A percentile compares a stretch with the other conserved stretches of the same genome.
phyloP scores from a whole-genome alignment of 2,113 vertebrate species.

The Oncorhynchus kisutch region DNA sequence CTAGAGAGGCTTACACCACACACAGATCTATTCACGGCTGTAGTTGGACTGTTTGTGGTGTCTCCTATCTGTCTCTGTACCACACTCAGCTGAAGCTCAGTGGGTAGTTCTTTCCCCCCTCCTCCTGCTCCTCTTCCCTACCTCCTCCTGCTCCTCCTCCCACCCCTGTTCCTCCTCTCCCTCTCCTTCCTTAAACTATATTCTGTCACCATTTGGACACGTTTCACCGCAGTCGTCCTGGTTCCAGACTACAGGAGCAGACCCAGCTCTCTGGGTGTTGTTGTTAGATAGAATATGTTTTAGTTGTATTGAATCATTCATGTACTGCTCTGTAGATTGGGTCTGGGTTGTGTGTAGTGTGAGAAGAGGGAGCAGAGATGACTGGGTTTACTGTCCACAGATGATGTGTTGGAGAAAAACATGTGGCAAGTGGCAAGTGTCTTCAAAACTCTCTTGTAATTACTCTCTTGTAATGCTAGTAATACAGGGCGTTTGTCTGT shows the following conservation, averaged over 20 bases:
- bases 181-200: not conserved
- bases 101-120: no score
- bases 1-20: no score
- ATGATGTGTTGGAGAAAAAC: constrained; percentile 19
- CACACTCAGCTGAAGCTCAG: not conserved
- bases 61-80: not conserved
- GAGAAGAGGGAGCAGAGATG: not conserved
- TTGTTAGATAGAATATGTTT: not conserved
- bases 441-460: not conserved
- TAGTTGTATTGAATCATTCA: not conserved
- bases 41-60: not conserved
- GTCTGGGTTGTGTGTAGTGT: constrained; percentile 23
- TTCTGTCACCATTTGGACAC: not conserved
- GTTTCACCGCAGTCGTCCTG: constrained; percentile 5
- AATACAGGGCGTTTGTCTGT: no score
- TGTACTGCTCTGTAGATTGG: constrained; percentile 15
- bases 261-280: constrained; percentile 5
- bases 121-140: not conserved
- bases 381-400: no score
- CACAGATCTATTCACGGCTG: not conserved
- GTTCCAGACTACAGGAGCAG: constrained; percentile 5
- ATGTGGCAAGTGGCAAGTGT: not conserved
- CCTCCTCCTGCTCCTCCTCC: not conserved
- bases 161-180: not conserved
- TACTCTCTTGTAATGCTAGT: no score